Evolutionary conservation across 2,888 invertebrate genomes (phyloP), one percentile per base, ranked within the genome.

Genomic region (Neoitamus cyanurus): DNA sequence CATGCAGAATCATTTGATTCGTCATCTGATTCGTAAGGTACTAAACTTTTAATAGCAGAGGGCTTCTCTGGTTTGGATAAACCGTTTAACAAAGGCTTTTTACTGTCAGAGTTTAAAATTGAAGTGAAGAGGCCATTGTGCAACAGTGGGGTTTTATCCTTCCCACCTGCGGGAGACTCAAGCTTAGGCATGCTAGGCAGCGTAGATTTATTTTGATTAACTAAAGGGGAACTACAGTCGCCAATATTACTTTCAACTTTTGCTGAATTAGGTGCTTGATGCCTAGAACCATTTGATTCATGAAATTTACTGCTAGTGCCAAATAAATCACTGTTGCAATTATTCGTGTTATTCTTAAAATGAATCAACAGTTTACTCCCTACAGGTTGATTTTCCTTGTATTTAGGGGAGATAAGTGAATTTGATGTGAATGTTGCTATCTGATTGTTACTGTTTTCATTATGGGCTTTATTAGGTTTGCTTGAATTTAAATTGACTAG

Each of bases 11-110:
- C 72, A 58, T 83, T 92, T 3, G 92, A 91, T 86, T 92, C 93
- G 0, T 93, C 93, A 88, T 93, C 93, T 0, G 93, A 93, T 88
- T 93, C 94, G 87, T 94, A 94, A 28, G 94, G 94, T 84, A 94
- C 94, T 83, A 94, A 90, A 85, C 91, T 91, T 86, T 90, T 90
- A 1, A 82, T 31, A 25, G 82, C 36, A n/a, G 88, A 86, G 34
- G 88, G 88, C 86, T 88, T 88, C 37, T 87, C 88, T 36, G 87
- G 28, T 15, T 83, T 84, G 69, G 28, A 70, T 9, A 83, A 25
- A 37, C 85, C 86, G 34, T 85, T 86, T 3, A 82, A 5, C 2
- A 69, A 11, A 1, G 42, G 11, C 20, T 82, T 82, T 28, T 42
- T 25, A 36, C 37, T 13, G 2, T 68, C 37, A 68, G 68, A 46